Base-by-base conservation (phyloP, 2,888 invertebrate species). In the Byasa hedistus region DNA sequence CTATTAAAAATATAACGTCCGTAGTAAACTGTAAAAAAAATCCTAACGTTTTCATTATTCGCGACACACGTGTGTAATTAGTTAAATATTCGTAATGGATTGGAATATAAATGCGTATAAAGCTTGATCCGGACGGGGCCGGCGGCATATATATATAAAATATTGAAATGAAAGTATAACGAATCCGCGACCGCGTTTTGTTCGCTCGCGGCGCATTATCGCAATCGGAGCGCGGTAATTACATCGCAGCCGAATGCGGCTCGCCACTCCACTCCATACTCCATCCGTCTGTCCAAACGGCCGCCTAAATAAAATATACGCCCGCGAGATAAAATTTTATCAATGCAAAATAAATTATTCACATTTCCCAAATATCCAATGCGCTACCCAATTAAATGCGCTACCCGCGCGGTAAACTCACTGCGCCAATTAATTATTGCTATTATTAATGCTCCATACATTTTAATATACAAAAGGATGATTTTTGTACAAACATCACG, bases 171-270 rank as follows among this genome's bases (percentile, higher is more conserved):
- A 84, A 87, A 85, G 83, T 84, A 83, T 76, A 87, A 84, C 85
- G 85, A 87, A 81, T 79, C 80, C 74, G 75, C 80, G 82, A 87
- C 86, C 88, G 80, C 87, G 89, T 87, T 89, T 84, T 75, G 85
- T 80, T 78, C 84, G 80, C 85, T 84, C 86, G 84, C 82, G 76
- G 82, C 83, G 83, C 85, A 89, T 89, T 89, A 90, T 90, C 89
- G 88, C 84, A 89, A 89, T 85, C 89, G 85, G 81, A 86, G 89
- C 87, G 84, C 89, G 87, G 84, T 89, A 89, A 91, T 91, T 90
- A 91, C 90, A 90, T 87, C 86, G 85, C 84, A 81, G 80, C 81
- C 81, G 87, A 86, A 86, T 79, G 84, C 85, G 73, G 72, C 71
- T 58, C 48, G 79, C 84, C 82, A 76, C 82, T 15, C 39, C 39